Conservation (phyloP, 2,888 invertebrate genomes). For the Mesochorus sp. region DNA sequence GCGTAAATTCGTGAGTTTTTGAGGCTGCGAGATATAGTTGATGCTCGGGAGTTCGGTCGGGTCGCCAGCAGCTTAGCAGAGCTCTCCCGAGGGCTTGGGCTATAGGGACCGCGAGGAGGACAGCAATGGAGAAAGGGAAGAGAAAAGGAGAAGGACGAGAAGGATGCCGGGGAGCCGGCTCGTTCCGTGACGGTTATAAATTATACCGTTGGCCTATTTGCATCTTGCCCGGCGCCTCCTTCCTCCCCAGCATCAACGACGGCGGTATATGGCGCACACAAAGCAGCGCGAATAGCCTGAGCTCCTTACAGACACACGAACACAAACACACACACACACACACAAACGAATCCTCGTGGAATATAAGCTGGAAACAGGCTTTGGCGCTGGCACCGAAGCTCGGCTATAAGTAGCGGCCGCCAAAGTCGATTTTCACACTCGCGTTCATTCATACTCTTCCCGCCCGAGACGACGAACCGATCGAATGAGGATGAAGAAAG, state of each 20-base stretch:
- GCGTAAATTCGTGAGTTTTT: constrained; percentile 2
- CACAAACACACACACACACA: neutral
- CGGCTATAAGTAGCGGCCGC: constrained; percentile 18
- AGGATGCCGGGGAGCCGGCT: constrained; percentile 58
- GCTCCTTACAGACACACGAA: constrained; percentile 36
- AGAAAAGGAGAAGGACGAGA: constrained; percentile 18
- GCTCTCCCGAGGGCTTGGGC: constrained; percentile 35
- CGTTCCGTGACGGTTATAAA: constrained; percentile 76
- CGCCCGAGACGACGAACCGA: neutral
- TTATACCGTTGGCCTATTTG: constrained; percentile 79
- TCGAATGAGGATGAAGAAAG: no score
- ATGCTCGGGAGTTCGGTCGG: constrained; percentile 22
- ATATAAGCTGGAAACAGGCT: constrained; percentile 52
- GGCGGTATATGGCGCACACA: constrained; percentile 7
- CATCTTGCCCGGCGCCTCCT: constrained; percentile 69
- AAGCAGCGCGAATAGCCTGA: constrained; percentile 62
- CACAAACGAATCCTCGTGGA: no score
- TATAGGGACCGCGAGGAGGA: constrained; percentile 16
- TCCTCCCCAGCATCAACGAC: constrained; percentile 32
- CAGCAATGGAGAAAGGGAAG: constrained; percentile 5
- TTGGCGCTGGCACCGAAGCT: constrained; percentile 17
- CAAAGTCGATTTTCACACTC: constrained; percentile 2
- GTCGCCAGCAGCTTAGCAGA: constrained; percentile 8
- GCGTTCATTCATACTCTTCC: neutral
- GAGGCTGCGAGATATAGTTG: constrained; percentile 4